Conservation (phyloP, 2,888 invertebrate species). For the Pollenia labialis region DNA sequence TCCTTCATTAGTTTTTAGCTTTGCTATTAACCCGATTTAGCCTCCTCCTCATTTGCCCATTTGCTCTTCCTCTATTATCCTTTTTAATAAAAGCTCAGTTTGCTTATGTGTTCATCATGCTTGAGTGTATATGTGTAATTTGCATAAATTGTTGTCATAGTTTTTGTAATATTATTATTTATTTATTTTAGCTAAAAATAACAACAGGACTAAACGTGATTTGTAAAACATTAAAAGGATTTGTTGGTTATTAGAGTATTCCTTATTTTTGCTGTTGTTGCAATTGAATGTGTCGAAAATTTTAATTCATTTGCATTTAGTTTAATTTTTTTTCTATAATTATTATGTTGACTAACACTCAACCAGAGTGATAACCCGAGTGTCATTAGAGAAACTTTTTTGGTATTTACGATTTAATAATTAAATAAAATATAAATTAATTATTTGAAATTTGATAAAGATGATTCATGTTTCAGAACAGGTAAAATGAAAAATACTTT, state of each 20-base stretch:
- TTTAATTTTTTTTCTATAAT: background rate
- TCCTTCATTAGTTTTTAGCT: constrained; percentile 68
- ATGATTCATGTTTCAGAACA: too few relatives aligned
- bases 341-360: background rate
- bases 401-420: too few relatives aligned
- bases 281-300: constrained; percentile 11
- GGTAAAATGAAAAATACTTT: too few relatives aligned
- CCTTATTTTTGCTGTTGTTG: background rate
- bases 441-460: too few relatives aligned
- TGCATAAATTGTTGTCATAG: constrained; percentile 42
- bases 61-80: background rate
- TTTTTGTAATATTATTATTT: constrained; percentile 45
- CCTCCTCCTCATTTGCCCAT: background rate
- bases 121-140: constrained; percentile 25
- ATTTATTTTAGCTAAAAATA: constrained; percentile 30
- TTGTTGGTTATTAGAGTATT: constrained; percentile 26
- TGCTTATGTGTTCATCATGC: background rate
- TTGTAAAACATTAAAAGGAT: constrained; percentile 60
- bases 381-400: too few relatives aligned
- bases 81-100: background rate
- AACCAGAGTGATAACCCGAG: background rate
- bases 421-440: too few relatives aligned
- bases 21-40: constrained; percentile 22
- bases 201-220: constrained; percentile 60
- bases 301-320: constrained; percentile 31